phyloP scores from a whole-genome alignment of 1,140 invertebrate species.

The Meloidogyne exigua region DNA sequence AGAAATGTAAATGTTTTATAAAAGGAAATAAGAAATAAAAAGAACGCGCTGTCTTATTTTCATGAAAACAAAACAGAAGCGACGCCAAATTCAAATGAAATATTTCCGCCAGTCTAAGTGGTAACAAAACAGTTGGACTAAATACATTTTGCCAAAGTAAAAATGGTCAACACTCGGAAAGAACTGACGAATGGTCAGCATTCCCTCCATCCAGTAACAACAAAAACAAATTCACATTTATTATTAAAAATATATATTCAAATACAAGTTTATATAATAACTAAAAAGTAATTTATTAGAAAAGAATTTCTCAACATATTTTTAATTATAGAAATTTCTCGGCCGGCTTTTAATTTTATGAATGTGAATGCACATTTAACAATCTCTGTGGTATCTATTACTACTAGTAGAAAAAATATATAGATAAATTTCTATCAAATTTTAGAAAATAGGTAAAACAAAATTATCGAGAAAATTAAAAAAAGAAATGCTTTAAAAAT shows the following conservation, averaged over 20 bases:
- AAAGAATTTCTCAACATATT: neutral
- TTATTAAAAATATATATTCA: neutral
- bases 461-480: neutral
- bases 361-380: slow-evolving; percentile 1
- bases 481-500: neutral
- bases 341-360: neutral
- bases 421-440: neutral
- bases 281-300: neutral
- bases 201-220: too few species aligned
- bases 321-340: neutral
- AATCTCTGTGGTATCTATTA: neutral
- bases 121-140: too few species aligned
- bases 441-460: neutral
- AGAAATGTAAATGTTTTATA: neutral
- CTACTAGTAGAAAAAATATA: neutral
- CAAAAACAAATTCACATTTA: neutral
- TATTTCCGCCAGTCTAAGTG: too few species aligned
- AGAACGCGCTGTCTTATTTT: too few species aligned
- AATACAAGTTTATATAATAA: neutral
- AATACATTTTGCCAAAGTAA: too few species aligned
- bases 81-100: too few species aligned
- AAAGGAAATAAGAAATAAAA: neutral
- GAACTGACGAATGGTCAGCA: too few species aligned
- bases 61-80: too few species aligned
- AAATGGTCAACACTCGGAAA: too few species aligned